Percentiles rank a stretch among this genome's conserved stretches.
Evolutionary conservation across 2,113 vertebrate genomes (phyloP).

Genomic region (Oxygymnocypris stewartii): DNA sequence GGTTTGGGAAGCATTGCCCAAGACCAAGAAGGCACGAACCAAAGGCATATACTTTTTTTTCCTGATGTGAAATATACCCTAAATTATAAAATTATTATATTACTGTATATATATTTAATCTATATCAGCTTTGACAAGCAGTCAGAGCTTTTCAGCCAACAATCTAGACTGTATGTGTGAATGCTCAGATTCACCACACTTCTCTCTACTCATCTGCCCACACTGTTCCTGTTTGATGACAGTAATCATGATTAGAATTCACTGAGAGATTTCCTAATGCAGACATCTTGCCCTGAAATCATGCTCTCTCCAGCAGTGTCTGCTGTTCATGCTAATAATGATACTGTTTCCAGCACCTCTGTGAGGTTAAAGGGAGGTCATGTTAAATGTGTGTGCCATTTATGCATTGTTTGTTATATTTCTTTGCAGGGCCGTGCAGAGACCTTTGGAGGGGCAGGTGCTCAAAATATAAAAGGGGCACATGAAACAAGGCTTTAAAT

Average conservation of each 20-base stretch:
- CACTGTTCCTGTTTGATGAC: neutral
- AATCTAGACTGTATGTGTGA: neutral
- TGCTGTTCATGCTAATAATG: slow-evolving; percentile 9
- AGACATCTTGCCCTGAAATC: slow-evolving; percentile 19
- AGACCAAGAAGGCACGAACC: too few relatives aligned
- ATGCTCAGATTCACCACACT: neutral
- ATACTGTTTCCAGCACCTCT: neutral
- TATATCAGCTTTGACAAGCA: slow-evolving; percentile 40
- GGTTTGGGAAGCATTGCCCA: too few relatives aligned
- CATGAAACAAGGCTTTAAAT: too few relatives aligned
- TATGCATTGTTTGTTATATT: neutral
- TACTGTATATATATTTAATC: neutral
- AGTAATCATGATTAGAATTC: slow-evolving; percentile 28
- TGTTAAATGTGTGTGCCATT: neutral
- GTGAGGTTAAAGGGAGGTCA: neutral
- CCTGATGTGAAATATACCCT: neutral
- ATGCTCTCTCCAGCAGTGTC: neutral
- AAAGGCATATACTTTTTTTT: neutral
- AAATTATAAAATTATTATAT: too few relatives aligned
- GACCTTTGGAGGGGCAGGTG: too few relatives aligned
- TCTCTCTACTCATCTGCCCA: neutral
- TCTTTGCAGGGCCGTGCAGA: too few relatives aligned
- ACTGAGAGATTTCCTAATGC: slow-evolving; percentile 22
- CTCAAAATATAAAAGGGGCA: too few relatives aligned
- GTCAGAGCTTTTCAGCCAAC: slow-evolving; percentile 35